Percentiles rank a stretch among this genome's conserved stretches.
Evolutionary conservation across 2,113 vertebrate genomes (phyloP).

Genomic region (Ariopsis seemanni): DNA sequence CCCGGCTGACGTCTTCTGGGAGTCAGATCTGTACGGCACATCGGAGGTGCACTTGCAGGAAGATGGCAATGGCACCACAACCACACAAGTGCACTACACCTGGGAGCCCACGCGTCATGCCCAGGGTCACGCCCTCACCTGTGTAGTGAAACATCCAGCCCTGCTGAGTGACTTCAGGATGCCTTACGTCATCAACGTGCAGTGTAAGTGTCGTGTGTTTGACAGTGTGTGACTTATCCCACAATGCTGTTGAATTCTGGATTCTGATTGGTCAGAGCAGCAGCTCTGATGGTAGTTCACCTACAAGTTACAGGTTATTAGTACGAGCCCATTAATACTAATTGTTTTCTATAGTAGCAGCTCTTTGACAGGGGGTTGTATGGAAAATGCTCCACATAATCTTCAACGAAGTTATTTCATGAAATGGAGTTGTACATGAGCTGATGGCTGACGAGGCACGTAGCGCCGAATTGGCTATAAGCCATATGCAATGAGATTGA

Average conservation of each 20-base stretch:
- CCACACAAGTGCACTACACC: slow-evolving; percentile 85
- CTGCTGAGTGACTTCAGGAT: slow-evolving; percentile 86
- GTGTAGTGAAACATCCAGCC: slow-evolving; percentile 89
- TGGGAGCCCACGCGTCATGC: slow-evolving; percentile 87
- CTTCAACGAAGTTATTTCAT: neutral
- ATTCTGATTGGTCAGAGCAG: neutral
- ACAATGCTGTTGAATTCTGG: neutral
- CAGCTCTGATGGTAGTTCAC: neutral
- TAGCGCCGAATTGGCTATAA: no score
- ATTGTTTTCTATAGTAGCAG: neutral
- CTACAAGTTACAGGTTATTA: neutral
- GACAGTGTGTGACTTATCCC: neutral
- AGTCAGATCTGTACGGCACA: slow-evolving; percentile 85
- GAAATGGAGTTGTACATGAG: neutral
- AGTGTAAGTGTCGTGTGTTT: slow-evolving; percentile 78
- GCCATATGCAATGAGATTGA: no score
- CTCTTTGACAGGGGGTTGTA: neutral
- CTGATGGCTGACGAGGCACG: no score
- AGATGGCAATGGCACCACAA: slow-evolving; percentile 89
- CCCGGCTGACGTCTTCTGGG: slow-evolving; percentile 88
- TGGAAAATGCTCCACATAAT: neutral
- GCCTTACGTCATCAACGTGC: slow-evolving; percentile 86
- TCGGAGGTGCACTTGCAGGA: slow-evolving; percentile 80
- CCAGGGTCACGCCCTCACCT: slow-evolving; percentile 86
- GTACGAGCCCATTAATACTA: neutral